Base-by-base conservation (phyloP, 1,140 invertebrate species). In the Probaryconus sp. region DNA sequence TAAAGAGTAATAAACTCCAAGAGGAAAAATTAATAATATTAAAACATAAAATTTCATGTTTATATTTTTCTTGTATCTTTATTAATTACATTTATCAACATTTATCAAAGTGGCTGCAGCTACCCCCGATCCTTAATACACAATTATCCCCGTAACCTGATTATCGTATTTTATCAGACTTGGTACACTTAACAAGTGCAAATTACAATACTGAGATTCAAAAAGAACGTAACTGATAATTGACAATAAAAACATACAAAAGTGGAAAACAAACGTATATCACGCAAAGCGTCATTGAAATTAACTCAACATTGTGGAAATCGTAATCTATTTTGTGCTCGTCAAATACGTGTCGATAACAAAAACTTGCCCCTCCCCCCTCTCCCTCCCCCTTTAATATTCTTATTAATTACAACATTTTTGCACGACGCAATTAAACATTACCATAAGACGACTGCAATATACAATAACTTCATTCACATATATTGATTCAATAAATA, bases 151-250 rank as follows among this genome's bases (percentile, higher is more conserved):
- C 35, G 20, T 50, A 58, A 42, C 40, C 53, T 60, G 55, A 61
- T 64, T 71, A 56, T 58, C 37, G 6, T 71, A 28, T 50, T 64
- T 50, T 33, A 40, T 68, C 56, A 64, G 68, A 71, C 58, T 63
- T 64, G 20, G 31, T 64, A 71, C 50, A 58, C 58, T 71, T 50
- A 42, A 47, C 17, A 30, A 64, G 35, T 71, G 45, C 28, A 42
- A 71, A 51, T 64, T 64, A 71, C 68, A 71, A 71, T 64, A 72
- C 68, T 64, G 68, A 64, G 56, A 64, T 60, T 64, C 45, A n/a
- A 53, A 72, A 28, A 33, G 28, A 70, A 56, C 26, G 7, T 42
- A 55, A 70, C 47, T 2, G 0, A 56, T 37, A 38, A 38, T 16
- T 31, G 10, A 31, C 37, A 64, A 38, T 37, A 5, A 45, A 58